Percentiles rank a stretch among this genome's conserved stretches.
These are phyloP conservation scores for Epinotia bilunana DNA, from an alignment of 2,888 invertebrate species.

Conservation along the genomic window DNA sequence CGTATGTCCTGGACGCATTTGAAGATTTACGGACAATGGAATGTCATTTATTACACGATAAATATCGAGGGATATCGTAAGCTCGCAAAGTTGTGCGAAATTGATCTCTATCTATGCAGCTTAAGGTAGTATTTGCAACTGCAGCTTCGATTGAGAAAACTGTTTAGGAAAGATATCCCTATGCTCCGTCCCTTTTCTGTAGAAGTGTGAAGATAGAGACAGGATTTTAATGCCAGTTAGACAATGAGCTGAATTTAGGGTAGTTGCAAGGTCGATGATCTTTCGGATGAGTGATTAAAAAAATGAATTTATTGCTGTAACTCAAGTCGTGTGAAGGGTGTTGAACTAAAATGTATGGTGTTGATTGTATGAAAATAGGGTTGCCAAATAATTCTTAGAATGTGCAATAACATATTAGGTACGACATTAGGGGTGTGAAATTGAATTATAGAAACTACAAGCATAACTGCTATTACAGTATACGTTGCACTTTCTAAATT, in stretches of 20 bases:
- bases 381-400: slow-evolving; percentile 8
- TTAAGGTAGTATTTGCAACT: slow-evolving; percentile 16
- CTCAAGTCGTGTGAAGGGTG: slow-evolving; percentile 36
- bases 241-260: slow-evolving; percentile 19
- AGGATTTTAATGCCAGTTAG: slow-evolving; percentile 14
- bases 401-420: slow-evolving; percentile 2
- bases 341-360: slow-evolving; percentile 19
- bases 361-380: slow-evolving; percentile 19
- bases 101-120: slow-evolving; percentile 12
- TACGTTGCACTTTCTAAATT: neutral
- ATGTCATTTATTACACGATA: slow-evolving; percentile 29
- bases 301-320: slow-evolving; percentile 38
- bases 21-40: slow-evolving; percentile 22
- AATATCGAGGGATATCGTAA: slow-evolving; percentile 22
- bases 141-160: neutral
- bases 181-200: slow-evolving; percentile 3
- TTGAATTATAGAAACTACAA: slow-evolving; percentile 8
- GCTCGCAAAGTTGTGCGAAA: slow-evolving; percentile 1
- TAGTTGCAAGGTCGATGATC: slow-evolving; percentile 34
- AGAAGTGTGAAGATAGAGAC: slow-evolving; percentile 10
- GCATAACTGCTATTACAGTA: neutral
- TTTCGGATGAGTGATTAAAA: slow-evolving; percentile 31
- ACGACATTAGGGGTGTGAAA: slow-evolving; percentile 5
- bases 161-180: slow-evolving; percentile 7
- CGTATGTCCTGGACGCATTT: slow-evolving; percentile 1